Evolutionary conservation across 2,888 invertebrate species (phyloP).

Genomic region (Pollenia griseotomentosa): DNA sequence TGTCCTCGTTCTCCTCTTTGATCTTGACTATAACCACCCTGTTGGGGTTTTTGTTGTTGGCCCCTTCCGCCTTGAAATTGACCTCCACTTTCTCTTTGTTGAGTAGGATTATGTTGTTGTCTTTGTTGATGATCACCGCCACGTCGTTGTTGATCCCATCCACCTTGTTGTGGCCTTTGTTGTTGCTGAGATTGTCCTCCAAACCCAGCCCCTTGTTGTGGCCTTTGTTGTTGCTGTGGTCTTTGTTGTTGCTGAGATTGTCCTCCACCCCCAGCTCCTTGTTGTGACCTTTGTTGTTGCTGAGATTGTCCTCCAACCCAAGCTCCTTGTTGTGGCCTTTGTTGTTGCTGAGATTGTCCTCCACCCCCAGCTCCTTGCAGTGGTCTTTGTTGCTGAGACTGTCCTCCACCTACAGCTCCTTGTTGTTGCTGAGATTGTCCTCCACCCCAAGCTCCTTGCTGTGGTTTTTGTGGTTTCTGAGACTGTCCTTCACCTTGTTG

Average conservation of each 20-base stretch:
- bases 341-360: conserved; percentile 43
- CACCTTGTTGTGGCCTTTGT: conserved; percentile 34
- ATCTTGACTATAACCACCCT: conserved; percentile 1
- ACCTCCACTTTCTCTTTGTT: conserved; percentile 47
- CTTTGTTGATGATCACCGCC: conserved; percentile 22
- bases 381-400: conserved; percentile 38
- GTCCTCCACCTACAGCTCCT: background rate
- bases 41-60: conserved; percentile 56
- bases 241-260: background rate
- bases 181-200: conserved; percentile 41
- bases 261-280: background rate
- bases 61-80: conserved; percentile 22
- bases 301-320: conserved; percentile 9
- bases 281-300: conserved; percentile 52
- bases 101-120: conserved; percentile 47
- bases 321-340: conserved; percentile 28
- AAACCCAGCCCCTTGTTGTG: conserved; percentile 22
- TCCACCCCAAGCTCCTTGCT: conserved; percentile 9
- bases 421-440: conserved; percentile 23
- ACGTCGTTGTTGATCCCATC: background rate
- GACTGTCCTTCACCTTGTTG: conserved; percentile 14
- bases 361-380: conserved; percentile 40
- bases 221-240: conserved; percentile 56
- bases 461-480: conserved; percentile 21
- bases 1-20: conserved; percentile 6